phyloP scores from a whole-genome alignment of 2,113 vertebrate genomes.

The Danionella cerebrum region DNA sequence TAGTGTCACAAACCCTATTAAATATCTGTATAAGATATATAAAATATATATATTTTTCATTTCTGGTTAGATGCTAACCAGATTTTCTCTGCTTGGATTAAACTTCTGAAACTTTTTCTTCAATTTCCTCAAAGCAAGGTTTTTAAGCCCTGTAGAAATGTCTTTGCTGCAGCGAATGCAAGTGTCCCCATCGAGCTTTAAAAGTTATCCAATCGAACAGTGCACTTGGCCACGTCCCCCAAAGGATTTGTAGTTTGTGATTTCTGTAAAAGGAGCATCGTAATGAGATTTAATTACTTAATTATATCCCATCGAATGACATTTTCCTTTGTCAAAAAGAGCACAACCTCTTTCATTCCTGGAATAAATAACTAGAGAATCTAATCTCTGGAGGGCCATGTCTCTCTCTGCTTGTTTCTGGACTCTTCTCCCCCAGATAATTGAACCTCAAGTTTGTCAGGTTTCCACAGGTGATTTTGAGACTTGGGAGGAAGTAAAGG shows the following conservation, averaged over 20 bases:
- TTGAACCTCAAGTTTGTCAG: slow-evolving; percentile 14
- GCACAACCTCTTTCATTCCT: neutral
- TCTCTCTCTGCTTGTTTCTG: neutral
- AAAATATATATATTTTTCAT: neutral
- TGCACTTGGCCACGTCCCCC: neutral
- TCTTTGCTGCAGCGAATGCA: neutral
- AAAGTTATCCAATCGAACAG: neutral
- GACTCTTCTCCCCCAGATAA: neutral
- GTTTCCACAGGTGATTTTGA: neutral
- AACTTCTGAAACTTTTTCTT: no score
- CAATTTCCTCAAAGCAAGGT: neutral
- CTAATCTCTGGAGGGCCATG: neutral
- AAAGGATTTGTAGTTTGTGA: neutral
- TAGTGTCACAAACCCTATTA: no score
- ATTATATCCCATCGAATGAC: slow-evolving; percentile 21
- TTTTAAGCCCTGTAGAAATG: neutral
- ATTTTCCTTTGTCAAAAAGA: slow-evolving; percentile 10
- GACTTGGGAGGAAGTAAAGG: neutral
- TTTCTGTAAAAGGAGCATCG: slow-evolving; percentile 11
- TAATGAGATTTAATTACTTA: slow-evolving; percentile 25
- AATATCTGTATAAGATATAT: no score
- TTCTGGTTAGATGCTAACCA: neutral
- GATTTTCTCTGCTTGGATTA: neutral
- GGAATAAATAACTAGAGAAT: slow-evolving; percentile 2
- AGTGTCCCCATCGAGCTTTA: neutral